phyloP scores from a whole-genome alignment of 2,888 invertebrate genomes.

The Coremacera marginata region DNA sequence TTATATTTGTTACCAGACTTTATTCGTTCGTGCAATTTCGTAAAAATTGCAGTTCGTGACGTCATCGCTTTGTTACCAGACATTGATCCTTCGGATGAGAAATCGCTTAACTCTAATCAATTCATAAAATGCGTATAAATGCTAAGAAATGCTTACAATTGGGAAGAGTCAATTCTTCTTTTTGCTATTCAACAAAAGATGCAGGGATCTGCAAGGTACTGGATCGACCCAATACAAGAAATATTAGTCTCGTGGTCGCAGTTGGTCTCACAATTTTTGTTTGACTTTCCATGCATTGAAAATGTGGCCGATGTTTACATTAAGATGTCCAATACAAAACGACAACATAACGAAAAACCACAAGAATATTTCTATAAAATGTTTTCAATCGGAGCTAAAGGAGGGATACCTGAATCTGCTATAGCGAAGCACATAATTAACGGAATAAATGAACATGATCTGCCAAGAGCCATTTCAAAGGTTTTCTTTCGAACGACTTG shows the following conservation, averaged over 20 bases:
- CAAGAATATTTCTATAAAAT: conserved; percentile 37
- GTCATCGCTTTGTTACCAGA: neutral
- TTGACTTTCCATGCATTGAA: conserved; percentile 21
- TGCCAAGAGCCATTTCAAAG: too few species aligned
- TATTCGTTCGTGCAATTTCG: too few species aligned
- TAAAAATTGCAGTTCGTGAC: too few species aligned
- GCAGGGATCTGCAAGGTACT: conserved; percentile 28
- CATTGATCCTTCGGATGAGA: neutral
- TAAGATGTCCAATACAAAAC: conserved; percentile 29
- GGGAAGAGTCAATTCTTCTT: neutral
- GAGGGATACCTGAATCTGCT: too few species aligned
- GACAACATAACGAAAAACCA: conserved; percentile 24
- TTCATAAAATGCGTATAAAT: neutral
- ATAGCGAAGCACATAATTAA: too few species aligned
- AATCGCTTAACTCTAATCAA: neutral
- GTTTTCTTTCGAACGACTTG: too few species aligned
- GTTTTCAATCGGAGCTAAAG: too few species aligned
- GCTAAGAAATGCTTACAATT: neutral
- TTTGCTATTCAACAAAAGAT: conserved; percentile 26
- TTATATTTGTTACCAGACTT: too few species aligned
- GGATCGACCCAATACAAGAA: neutral
- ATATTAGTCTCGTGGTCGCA: conserved; percentile 2
- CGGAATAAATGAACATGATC: too few species aligned
- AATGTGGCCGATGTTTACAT: conserved; percentile 33
- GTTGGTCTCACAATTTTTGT: conserved; percentile 11